A percentile compares a stretch with the other conserved stretches of the same genome.
Conservation (phyloP, 2,888 invertebrate genomes). For the Drosophila suboccidentalis region DNA sequence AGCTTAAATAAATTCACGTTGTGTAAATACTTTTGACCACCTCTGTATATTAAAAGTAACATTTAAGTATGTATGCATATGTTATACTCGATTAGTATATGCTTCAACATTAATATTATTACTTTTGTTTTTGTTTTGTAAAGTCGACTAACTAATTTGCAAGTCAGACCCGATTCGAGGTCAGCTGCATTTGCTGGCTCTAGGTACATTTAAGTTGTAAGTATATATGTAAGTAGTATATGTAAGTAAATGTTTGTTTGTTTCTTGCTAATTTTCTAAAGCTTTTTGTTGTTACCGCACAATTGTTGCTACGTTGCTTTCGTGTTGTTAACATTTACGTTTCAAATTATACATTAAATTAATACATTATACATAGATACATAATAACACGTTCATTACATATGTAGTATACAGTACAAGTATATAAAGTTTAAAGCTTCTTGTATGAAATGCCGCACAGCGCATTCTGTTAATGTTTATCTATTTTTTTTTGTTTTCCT, state of each 20-base stretch:
- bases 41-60: slow-evolving; percentile 1
- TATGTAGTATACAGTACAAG: slow-evolving; percentile 21
- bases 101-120: slow-evolving; percentile 19
- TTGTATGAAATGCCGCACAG: slow-evolving; percentile 62
- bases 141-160: slow-evolving; percentile 35
- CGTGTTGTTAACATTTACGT: slow-evolving; percentile 45
- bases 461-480: slow-evolving; percentile 41
- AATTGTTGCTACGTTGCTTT: slow-evolving; percentile 39
- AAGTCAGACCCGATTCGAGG: slow-evolving; percentile 11
- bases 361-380: slow-evolving; percentile 29
- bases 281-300: slow-evolving; percentile 41
- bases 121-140: slow-evolving; percentile 24
- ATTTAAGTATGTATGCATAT: slow-evolving; percentile 23
- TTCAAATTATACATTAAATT: slow-evolving; percentile 25
- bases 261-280: slow-evolving; percentile 46
- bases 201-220: slow-evolving; percentile 40
- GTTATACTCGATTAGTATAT: slow-evolving; percentile 12
- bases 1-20: too few species aligned
- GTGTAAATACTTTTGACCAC: too few species aligned
- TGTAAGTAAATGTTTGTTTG: slow-evolving; percentile 16
- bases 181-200: slow-evolving; percentile 50
- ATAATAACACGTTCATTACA: slow-evolving; percentile 35
- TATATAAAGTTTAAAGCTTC: slow-evolving; percentile 63
- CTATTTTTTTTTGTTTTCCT: background rate
- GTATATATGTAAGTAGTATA: slow-evolving; percentile 27